Percentiles rank a stretch among this genome's conserved stretches.
Evolutionary conservation across 2,113 vertebrate species (phyloP).

Genomic region (Picathartes gymnocephalus): DNA sequence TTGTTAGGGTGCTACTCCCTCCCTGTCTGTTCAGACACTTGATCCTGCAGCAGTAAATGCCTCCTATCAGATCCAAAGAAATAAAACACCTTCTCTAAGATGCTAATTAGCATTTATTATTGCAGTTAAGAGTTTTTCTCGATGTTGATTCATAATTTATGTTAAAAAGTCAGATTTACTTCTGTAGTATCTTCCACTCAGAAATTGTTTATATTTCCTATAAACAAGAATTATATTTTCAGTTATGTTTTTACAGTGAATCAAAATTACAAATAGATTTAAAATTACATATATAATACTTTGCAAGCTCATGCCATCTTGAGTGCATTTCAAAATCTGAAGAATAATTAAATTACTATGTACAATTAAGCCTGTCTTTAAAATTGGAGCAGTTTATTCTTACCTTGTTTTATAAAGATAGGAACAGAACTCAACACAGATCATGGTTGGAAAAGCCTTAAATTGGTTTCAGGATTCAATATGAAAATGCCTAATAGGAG

Average conservation of each 20-base stretch:
- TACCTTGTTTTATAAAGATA: neutral
- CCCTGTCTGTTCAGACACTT: slow-evolving; percentile 34
- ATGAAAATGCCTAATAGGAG: neutral
- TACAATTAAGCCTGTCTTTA: neutral
- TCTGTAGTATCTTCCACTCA: neutral
- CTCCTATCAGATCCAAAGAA: slow-evolving; percentile 54
- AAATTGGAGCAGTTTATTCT: neutral
- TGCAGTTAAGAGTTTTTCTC: slow-evolving; percentile 44
- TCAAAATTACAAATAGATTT: neutral
- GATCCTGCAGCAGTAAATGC: slow-evolving; percentile 53
- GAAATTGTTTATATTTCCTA: neutral
- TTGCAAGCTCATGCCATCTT: neutral
- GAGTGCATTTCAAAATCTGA: neutral
- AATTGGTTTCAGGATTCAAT: neutral
- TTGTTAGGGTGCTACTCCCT: slow-evolving; percentile 37
- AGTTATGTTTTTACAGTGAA: neutral
- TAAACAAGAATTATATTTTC: neutral
- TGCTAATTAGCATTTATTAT: slow-evolving; percentile 66
- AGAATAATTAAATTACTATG: neutral
- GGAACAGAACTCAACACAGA: neutral
- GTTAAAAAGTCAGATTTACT: neutral
- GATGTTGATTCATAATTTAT: slow-evolving; percentile 23
- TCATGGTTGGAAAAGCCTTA: neutral
- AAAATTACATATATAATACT: neutral
- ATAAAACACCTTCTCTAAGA: slow-evolving; percentile 51